Conservation (phyloP, 2,113 vertebrate genomes). For the Strix uralensis region DNA sequence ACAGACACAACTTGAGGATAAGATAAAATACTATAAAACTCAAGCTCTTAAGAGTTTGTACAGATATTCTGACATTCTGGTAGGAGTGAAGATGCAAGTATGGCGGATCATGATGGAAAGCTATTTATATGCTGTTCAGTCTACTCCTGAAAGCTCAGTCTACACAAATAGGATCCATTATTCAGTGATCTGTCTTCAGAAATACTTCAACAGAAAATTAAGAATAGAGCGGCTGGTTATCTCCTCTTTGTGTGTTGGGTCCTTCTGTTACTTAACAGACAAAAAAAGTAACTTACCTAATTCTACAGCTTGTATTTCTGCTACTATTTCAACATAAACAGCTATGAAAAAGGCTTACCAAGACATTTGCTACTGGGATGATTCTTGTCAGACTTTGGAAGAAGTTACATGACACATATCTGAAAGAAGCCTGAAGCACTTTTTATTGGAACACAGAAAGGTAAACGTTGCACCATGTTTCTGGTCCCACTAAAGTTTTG, state of each 20-base stretch:
- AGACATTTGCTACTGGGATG: background rate
- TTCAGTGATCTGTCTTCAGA: background rate
- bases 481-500: background rate
- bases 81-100: background rate
- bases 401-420: background rate
- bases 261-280: background rate
- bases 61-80: background rate
- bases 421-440: background rate
- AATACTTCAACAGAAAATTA: background rate
- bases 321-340: background rate
- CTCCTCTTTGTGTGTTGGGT: background rate
- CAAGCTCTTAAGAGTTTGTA: background rate
- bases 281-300: background rate
- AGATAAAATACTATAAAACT: background rate
- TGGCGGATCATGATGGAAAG: background rate
- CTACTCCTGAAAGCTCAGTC: background rate
- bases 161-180: background rate
- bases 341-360: background rate
- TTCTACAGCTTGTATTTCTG: background rate
- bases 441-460: background rate
- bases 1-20: background rate
- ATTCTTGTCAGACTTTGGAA: background rate
- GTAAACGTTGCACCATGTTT: background rate
- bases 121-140: background rate
- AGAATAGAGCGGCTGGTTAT: background rate